These are phyloP conservation scores for Melanocharis versteri DNA, from an alignment of 2,113 vertebrate genomes.

Conservation along the genomic window DNA sequence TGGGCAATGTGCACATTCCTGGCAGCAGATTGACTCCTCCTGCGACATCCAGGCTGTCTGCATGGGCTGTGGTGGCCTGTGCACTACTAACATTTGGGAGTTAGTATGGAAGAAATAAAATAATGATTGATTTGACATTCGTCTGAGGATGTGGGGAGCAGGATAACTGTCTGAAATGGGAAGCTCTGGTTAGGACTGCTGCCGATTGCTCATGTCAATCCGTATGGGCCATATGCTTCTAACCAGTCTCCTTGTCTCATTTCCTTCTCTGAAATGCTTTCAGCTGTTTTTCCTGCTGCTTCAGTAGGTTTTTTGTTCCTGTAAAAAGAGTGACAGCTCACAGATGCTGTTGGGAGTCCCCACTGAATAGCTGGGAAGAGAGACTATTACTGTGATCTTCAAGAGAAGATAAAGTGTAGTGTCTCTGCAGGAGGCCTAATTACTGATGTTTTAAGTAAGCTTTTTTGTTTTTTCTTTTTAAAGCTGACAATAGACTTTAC, in stretches of 20 bases:
- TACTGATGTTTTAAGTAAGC: conserved; percentile 7
- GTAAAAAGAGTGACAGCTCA: conserved; percentile 22
- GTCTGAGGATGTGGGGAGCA: neutral
- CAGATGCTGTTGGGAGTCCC: conserved; percentile 28
- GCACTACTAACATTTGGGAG: neutral
- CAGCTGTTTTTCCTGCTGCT: conserved; percentile 41
- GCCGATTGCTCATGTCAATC: neutral
- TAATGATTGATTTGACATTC: neutral
- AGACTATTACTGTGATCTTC: neutral
- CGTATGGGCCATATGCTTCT: conserved; percentile 28
- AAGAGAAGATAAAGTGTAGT: neutral
- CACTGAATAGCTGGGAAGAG: neutral
- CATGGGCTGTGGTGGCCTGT: rapidly evolving
- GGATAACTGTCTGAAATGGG: neutral
- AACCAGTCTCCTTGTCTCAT: conserved; percentile 22
- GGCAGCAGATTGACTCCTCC: neutral
- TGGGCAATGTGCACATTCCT: rapidly evolving
- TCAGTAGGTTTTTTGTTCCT: conserved; percentile 52
- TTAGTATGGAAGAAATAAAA: neutral
- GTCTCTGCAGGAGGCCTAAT: neutral
- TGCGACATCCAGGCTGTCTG: neutral
- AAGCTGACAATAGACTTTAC: neutral
- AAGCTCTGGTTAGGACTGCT: neutral
- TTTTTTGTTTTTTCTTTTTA: neutral
- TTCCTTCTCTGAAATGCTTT: conserved; percentile 36